Base-by-base conservation (phyloP, 2,113 vertebrate species). In the Hepsetus odoe region DNA sequence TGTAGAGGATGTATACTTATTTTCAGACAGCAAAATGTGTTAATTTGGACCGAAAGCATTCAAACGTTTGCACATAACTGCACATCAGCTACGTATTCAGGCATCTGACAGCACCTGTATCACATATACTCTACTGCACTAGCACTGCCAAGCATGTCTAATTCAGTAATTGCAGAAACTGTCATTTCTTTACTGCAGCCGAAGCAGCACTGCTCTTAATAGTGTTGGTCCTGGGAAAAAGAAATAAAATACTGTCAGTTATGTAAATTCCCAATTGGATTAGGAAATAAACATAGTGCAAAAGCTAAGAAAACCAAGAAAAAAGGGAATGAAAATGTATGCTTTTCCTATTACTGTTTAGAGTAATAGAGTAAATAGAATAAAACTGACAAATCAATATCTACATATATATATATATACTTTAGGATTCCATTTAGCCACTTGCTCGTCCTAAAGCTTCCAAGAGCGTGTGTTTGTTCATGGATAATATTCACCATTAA, bases 141-240 rank as follows among this genome's bases (percentile, higher is more conserved):
- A n/a, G n/a, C 20, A 22, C 42, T 42, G 56, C 35, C 65, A 46
- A 51, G 55, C 72, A 32, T 38, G 13, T 26, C 3, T 76, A 32
- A 14, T 76, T 67, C 20, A 40, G 14, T 71, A 72, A 79, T 58
- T 75, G 46, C 49, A 53, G 51, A 53, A 51, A 73, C 49, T 28
- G 26, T 13, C 53, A 72, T 72, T 51, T 65, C 28, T 76, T 62
- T 13, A 46, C 56, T 20, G 70, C 61, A 64, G 70, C 2, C 0
- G 59, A 33, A 33, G 38, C 40, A 55, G 28, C 32, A 44, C 42
- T 68, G 18, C 59, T 64, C 33, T 35, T 18, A 35, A 64, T 9
- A 64, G 30, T 20, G 59, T 32, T 6, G 30, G 6, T 26, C 70
- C 46, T 11, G 12, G 6, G 7, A 44, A 44, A 70, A 28, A n/a